Evolutionary conservation across 2,797 vertebrate genomes (phyloP).

Genomic region (Sebastes taczanowskii): DNA sequence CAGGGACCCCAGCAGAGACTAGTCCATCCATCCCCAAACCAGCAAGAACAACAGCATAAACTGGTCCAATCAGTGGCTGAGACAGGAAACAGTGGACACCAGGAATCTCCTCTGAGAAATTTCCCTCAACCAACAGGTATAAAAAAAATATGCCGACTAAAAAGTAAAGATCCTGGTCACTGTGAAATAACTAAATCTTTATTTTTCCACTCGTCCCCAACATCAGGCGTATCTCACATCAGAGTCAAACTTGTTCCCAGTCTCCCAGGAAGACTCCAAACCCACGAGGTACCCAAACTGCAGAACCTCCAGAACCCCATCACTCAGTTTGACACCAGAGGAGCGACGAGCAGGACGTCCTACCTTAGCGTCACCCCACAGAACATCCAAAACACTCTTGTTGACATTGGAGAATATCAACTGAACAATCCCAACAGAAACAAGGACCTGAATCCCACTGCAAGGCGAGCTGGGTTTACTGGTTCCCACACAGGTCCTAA

Average conservation of each 20-base stretch:
- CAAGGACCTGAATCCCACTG: neutral
- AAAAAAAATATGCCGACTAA: neutral
- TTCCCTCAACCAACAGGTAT: neutral
- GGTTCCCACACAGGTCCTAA: neutral
- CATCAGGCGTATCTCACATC: conserved; percentile 4
- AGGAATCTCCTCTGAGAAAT: neutral
- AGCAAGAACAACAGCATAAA: neutral
- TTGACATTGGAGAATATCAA: neutral
- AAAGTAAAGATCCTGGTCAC: neutral
- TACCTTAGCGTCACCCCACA: neutral
- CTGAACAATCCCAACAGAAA: neutral
- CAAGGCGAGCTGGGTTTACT: neutral
- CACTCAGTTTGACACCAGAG: neutral
- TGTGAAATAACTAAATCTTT: neutral
- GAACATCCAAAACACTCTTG: neutral
- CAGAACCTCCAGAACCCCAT: neutral
- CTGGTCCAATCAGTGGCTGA: neutral
- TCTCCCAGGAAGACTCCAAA: neutral
- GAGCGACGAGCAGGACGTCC: neutral
- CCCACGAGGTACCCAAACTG: neutral
- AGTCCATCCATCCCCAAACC: neutral
- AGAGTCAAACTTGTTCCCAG: neutral
- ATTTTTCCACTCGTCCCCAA: neutral
- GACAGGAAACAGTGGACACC: neutral
- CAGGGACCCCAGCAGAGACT: neutral